A percentile compares a stretch with the other conserved stretches of the same genome.
These are phyloP conservation scores for Channa argus DNA, from an alignment of 2,113 vertebrate species.

Conservation along the genomic window DNA sequence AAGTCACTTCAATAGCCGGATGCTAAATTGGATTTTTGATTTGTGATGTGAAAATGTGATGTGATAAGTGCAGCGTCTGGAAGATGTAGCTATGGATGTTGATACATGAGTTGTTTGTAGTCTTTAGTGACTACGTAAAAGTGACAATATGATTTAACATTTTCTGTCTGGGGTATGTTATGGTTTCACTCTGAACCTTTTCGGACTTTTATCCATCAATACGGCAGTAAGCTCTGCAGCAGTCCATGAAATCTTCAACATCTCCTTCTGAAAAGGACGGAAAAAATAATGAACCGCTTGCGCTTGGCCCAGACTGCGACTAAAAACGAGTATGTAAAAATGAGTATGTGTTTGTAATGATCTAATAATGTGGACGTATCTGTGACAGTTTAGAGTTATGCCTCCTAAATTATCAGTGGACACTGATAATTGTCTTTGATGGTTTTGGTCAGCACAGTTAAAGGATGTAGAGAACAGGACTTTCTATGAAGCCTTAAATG, in stretches of 20 bases:
- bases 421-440: slow-evolving; percentile 32
- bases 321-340: neutral
- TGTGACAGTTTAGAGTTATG: slow-evolving; percentile 23
- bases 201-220: slow-evolving; percentile 23
- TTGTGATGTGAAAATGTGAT: slow-evolving; percentile 22
- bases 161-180: slow-evolving; percentile 14
- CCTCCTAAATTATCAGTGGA: slow-evolving; percentile 20
- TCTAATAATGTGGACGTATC: slow-evolving; percentile 26
- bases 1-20: slow-evolving; percentile 12
- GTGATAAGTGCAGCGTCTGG: neutral
- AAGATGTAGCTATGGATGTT: neutral
- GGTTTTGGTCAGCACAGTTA: slow-evolving; percentile 20
- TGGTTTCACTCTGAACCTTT: slow-evolving; percentile 27
- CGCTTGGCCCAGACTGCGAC: slow-evolving; percentile 15
- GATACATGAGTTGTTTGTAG: slow-evolving; percentile 4
- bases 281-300: slow-evolving; percentile 32
- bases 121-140: slow-evolving; percentile 1
- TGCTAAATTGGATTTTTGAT: slow-evolving; percentile 4
- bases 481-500: slow-evolving; percentile 24
- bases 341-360: slow-evolving; percentile 20
- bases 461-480: slow-evolving; percentile 4
- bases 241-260: slow-evolving; percentile 24
- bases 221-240: slow-evolving; percentile 15
- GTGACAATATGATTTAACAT: slow-evolving; percentile 26
- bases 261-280: slow-evolving; percentile 21